Evolutionary conservation across 2,888 invertebrate genomes (phyloP), one percentile per base, ranked within the genome.

Genomic region (Tiliacea aurago): DNA sequence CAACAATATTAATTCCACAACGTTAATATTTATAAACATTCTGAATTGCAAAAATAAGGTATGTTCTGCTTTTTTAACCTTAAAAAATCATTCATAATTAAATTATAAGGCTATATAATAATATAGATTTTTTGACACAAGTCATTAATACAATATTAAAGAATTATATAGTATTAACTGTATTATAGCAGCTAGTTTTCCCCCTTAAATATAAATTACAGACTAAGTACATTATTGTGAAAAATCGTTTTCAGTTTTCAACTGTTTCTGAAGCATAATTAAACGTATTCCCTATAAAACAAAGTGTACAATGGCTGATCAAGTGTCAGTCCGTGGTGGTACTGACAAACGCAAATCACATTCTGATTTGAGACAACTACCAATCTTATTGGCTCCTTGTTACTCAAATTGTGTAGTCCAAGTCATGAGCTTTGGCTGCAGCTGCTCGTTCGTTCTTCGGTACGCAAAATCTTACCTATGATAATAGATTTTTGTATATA

Each of bases 351-450:
- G 91, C 93, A 92, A 93, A 92, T 93, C 90, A 87, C 88, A 90
- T 88, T 90, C 89, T 87, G 89, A 90, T 91, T 90, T 88, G 87
- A 88, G 88, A 88, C 90, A 87, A 87, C 89, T 74, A 90, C 91
- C 90, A 88, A 91, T 92, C 92, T 91, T 90, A 88, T 90, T 90
- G 86, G 84, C 90, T 92, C 90, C 92, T 94, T 89, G 94, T 94
- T 94, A 93, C 90, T 89, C 85, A 90, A 87, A 84, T 68, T 68
- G 75, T 81, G 55, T 83, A 86, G 89, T 77, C 7, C 76, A 87
- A 87, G 81, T 61, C n/a, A 59, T 11, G 63, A 55, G 23, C 9
- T 0, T 58, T 41, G 45, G 69, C 66, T 62, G 10, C 0, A 5
- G 2, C 1, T 13, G 2, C 41, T 43, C 13, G 20, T 20, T 63